Evolutionary conservation across 1,140 invertebrate genomes (phyloP).

Genomic region (Ctenoplectra terminalis): DNA sequence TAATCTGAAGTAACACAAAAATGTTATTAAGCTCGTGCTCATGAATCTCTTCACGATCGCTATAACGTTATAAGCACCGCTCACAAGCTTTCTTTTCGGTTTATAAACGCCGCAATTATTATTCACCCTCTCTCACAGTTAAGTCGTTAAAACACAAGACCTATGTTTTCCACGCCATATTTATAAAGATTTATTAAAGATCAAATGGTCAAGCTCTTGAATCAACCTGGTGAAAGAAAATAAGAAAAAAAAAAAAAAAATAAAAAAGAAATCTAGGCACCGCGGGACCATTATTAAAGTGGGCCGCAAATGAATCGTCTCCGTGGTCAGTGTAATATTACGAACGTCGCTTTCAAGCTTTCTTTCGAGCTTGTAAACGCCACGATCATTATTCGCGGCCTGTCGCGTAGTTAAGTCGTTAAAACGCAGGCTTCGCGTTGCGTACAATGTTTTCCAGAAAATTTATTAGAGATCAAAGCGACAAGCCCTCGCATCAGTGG

Average conservation of each 20-base stretch:
- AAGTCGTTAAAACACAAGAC: not conserved
- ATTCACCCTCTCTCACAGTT: not conserved
- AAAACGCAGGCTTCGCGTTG: conserved; percentile 44
- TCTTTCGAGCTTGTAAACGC: conserved; percentile 44
- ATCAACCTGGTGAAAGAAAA: not conserved
- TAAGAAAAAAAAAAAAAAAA: not conserved
- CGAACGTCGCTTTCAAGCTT: not conserved
- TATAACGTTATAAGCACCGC: not conserved
- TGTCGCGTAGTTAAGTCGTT: conserved; percentile 50
- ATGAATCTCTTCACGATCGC: not conserved
- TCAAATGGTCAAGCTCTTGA: not conserved
- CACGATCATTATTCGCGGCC: conserved; percentile 56
- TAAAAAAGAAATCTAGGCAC: too few species aligned
- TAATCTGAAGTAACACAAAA: too few species aligned
- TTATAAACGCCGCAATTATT: not conserved
- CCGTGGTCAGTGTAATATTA: too few species aligned
- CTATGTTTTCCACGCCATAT: too few species aligned
- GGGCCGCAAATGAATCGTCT: not conserved
- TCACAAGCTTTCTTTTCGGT: not conserved
- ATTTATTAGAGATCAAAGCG: conserved; percentile 61
- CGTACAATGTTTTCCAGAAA: conserved; percentile 47
- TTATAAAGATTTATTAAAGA: not conserved
- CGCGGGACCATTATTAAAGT: too few species aligned
- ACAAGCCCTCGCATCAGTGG: conserved; percentile 31
- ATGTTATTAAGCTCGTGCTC: too few species aligned